These are phyloP conservation scores for Oxyura jamaicensis DNA, from an alignment of 2,113 vertebrate genomes.

Conservation along the genomic window DNA sequence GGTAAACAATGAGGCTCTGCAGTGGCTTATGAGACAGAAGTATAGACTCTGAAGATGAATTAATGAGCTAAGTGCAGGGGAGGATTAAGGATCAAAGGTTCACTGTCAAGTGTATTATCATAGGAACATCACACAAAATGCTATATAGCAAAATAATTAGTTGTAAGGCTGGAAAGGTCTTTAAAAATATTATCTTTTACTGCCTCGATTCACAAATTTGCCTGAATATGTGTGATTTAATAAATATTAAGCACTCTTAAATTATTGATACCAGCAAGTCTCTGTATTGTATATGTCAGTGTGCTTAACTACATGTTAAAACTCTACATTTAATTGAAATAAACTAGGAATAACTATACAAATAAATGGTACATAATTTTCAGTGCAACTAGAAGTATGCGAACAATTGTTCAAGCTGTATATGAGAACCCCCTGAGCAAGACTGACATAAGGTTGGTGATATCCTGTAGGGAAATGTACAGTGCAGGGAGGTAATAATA, in stretches of 20 bases:
- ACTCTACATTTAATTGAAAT: background rate
- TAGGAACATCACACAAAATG: background rate
- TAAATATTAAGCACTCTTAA: background rate
- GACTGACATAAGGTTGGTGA: constrained; percentile 34
- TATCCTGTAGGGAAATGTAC: constrained; percentile 26
- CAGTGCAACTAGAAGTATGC: background rate
- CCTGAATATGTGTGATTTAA: background rate
- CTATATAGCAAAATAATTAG: background rate
- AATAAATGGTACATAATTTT: background rate
- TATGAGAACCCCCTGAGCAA: background rate
- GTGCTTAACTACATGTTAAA: background rate
- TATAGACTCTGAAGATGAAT: background rate
- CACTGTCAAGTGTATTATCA: background rate
- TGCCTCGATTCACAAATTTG: background rate
- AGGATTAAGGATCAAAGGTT: background rate
- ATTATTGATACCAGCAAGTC: background rate
- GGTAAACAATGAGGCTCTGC: background rate
- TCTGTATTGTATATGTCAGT: background rate
- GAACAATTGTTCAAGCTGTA: background rate
- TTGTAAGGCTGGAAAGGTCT: background rate
- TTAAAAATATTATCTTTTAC: background rate
- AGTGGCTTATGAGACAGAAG: background rate
- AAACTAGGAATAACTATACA: background rate
- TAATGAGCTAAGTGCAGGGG: background rate
- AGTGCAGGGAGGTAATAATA: constrained; percentile 21